Conservation (phyloP, 2,797 vertebrate genomes). For the Propithecus perrieri region DNA sequence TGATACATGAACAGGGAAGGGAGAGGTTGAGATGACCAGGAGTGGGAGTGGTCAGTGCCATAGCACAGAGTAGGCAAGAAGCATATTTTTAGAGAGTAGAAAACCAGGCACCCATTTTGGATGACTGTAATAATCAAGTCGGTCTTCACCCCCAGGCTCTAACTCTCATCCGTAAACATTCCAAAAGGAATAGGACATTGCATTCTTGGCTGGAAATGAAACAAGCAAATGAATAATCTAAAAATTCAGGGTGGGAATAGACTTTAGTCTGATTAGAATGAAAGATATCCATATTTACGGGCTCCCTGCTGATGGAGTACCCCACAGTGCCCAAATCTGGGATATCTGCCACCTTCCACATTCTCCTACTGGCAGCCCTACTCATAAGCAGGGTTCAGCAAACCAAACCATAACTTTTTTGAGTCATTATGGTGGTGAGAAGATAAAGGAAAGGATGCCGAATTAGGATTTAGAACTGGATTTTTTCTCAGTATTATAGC, state of each 20-base stretch:
- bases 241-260: constrained; percentile 27
- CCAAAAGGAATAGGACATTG: constrained; percentile 64
- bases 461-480: neutral
- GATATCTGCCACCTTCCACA: neutral
- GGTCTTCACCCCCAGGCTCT: neutral
- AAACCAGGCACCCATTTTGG: neutral
- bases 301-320: neutral
- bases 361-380: neutral
- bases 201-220: constrained; percentile 67
- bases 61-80: neutral
- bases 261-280: constrained; percentile 52
- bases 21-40: neutral
- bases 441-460: neutral
- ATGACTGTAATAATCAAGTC: constrained; percentile 9
- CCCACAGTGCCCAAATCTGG: neutral
- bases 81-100: neutral
- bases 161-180: constrained; percentile 71
- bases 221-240: constrained; percentile 70
- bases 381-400: neutral
- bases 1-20: neutral
- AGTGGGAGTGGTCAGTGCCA: neutral
- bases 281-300: neutral
- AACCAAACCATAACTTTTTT: neutral
- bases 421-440: too few relatives aligned
- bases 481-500: neutral